Conservation (phyloP, 1,140 invertebrate species). For the Neodiprion fabricii region DNA sequence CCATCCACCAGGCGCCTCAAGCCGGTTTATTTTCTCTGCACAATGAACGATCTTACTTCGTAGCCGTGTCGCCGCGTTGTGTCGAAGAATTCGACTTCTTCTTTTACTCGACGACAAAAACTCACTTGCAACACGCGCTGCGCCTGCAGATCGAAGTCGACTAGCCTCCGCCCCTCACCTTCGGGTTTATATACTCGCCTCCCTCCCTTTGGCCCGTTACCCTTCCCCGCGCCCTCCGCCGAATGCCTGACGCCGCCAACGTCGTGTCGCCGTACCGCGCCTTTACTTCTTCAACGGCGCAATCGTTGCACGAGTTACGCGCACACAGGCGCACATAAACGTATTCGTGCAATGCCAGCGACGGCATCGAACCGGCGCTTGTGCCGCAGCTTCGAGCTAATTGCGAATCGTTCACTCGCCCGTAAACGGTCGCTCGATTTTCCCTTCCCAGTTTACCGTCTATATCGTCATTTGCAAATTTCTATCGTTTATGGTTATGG, state of each 20-base stretch:
- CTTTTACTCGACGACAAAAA: neutral
- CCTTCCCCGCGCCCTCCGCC: slow-evolving; percentile 29
- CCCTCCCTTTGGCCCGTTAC: slow-evolving; percentile 30
- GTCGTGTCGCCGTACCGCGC: slow-evolving; percentile 13
- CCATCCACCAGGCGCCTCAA: too few species aligned
- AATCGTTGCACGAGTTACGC: slow-evolving; percentile 42
- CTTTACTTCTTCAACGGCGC: slow-evolving; percentile 32
- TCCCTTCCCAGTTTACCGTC: too few species aligned
- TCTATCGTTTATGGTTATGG: too few species aligned
- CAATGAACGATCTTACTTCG: too few species aligned
- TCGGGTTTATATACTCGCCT: slow-evolving; percentile 44
- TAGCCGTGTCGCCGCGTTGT: too few species aligned
- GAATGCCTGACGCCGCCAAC: slow-evolving; percentile 26
- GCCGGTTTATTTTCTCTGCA: too few species aligned
- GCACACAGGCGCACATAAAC: neutral
- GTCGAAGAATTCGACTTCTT: neutral
- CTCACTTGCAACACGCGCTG: neutral
- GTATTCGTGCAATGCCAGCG: too few species aligned
- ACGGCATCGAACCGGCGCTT: too few species aligned
- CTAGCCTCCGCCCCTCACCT: slow-evolving; percentile 58
- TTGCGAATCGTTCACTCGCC: slow-evolving; percentile 17
- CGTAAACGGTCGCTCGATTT: too few species aligned
- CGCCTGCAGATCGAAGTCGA: slow-evolving; percentile 43
- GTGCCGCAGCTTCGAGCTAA: slow-evolving; percentile 21
- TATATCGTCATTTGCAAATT: too few species aligned